Conservation (phyloP, 2,113 vertebrate genomes). For the Polyodon spathula region DNA sequence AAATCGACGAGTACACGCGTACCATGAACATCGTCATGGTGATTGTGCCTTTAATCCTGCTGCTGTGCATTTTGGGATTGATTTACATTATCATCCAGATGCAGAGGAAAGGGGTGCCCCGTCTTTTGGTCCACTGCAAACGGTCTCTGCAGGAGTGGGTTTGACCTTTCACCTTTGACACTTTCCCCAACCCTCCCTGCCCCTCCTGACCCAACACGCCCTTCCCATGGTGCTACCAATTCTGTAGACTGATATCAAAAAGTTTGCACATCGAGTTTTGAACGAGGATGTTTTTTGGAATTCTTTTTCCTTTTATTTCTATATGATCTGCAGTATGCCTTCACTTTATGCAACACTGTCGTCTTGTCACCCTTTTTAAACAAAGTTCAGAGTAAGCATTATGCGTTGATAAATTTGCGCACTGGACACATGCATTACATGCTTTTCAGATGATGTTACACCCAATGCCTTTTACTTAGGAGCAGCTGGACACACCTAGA, state of each 20-base stretch:
- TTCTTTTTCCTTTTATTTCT: slow-evolving; percentile 16
- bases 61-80: slow-evolving; percentile 82
- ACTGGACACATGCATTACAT: neutral
- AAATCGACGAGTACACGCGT: slow-evolving; percentile 77
- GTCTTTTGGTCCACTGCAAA: slow-evolving; percentile 87
- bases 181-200: slow-evolving; percentile 6
- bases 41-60: slow-evolving; percentile 76
- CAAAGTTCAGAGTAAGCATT: neutral
- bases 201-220: slow-evolving; percentile 23
- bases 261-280: slow-evolving; percentile 54
- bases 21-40: slow-evolving; percentile 86
- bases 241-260: slow-evolving; percentile 44
- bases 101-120: slow-evolving; percentile 85
- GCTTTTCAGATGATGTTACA: neutral
- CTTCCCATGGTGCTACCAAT: slow-evolving; percentile 67
- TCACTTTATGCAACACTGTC: no score
- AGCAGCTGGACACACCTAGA: no score
- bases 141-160: slow-evolving; percentile 97
- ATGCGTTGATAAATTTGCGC: neutral
- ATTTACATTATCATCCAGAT: slow-evolving; percentile 84
- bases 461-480: slow-evolving; percentile 6
- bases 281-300: slow-evolving; percentile 31
- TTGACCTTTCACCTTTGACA: slow-evolving; percentile 51
- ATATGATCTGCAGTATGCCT: slow-evolving; percentile 29
- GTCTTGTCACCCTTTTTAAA: no score